phyloP scores from a whole-genome alignment of 2,113 vertebrate genomes.

The Martes martes region DNA sequence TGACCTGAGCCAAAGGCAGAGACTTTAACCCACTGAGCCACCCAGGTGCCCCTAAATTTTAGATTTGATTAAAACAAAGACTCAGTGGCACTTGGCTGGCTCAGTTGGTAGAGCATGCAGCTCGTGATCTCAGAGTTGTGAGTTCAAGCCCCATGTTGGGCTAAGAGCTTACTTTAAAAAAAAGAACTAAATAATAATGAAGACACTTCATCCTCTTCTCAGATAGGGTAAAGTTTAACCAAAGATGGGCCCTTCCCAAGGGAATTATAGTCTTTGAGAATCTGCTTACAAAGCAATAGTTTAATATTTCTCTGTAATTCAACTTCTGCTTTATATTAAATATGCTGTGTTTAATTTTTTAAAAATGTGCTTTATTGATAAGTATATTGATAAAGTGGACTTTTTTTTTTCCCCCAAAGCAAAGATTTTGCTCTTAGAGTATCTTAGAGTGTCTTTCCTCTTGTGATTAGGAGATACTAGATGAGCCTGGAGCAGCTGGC shows the following conservation, averaged over 20 bases:
- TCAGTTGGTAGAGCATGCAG: background rate
- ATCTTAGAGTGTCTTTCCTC: background rate
- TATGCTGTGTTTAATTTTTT: background rate
- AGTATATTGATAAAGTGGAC: background rate
- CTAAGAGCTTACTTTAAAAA: background rate
- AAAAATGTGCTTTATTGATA: background rate
- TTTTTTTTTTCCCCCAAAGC: background rate
- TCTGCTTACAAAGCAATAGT: background rate
- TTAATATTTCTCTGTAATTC: background rate
- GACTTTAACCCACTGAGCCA: no score
- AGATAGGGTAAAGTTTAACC: background rate
- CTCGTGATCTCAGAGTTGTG: background rate
- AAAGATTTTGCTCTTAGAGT: background rate
- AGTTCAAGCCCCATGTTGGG: background rate
- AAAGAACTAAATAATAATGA: background rate
- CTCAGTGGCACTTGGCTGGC: background rate
- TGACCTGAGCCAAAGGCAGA: no score
- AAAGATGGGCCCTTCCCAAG: background rate
- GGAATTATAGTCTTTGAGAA: background rate
- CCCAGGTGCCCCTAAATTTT: background rate
- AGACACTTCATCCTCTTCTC: background rate
- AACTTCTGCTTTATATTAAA: conserved; percentile 3
- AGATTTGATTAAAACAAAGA: background rate
- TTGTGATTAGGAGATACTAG: background rate
- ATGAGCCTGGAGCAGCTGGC: background rate